Evolutionary conservation across 2,888 invertebrate genomes (phyloP).

Genomic region (Monochamus alternatus): DNA sequence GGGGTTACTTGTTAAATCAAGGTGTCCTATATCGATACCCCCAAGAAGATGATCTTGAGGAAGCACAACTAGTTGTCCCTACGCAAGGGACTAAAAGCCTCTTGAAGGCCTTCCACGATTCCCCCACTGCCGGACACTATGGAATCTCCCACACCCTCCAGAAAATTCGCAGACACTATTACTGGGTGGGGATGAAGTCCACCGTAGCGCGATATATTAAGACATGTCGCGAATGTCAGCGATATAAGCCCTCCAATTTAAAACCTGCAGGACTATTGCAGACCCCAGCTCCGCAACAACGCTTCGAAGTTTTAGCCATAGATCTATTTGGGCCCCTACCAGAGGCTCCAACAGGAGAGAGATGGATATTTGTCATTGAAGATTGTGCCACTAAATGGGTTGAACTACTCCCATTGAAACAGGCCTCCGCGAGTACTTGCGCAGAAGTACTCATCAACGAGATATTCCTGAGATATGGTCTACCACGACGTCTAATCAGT

Average conservation of each 20-base stretch:
- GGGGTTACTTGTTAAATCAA: too few relatives aligned
- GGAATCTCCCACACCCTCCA: too few relatives aligned
- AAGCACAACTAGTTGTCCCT: too few relatives aligned
- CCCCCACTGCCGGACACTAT: too few relatives aligned
- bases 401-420: not conserved
- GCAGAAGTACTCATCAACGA: not conserved
- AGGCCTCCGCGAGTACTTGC: not conserved
- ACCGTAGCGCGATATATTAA: too few relatives aligned
- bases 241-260: not conserved
- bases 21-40: too few relatives aligned
- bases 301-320: not conserved
- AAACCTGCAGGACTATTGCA: not conserved
- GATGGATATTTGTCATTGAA: not conserved
- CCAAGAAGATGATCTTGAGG: too few relatives aligned
- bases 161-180: too few relatives aligned
- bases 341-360: not conserved
- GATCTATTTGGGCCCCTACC: conserved; percentile 2
- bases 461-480: not conserved
- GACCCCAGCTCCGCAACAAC: not conserved
- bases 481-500: conserved; percentile 55
- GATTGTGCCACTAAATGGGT: not conserved
- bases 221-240: not conserved
- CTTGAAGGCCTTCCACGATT: too few relatives aligned
- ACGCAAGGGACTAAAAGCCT: too few relatives aligned
- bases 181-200: too few relatives aligned